These are phyloP conservation scores for Phymatocera aterrima DNA, from an alignment of 2,888 invertebrate genomes.

Conservation along the genomic window DNA sequence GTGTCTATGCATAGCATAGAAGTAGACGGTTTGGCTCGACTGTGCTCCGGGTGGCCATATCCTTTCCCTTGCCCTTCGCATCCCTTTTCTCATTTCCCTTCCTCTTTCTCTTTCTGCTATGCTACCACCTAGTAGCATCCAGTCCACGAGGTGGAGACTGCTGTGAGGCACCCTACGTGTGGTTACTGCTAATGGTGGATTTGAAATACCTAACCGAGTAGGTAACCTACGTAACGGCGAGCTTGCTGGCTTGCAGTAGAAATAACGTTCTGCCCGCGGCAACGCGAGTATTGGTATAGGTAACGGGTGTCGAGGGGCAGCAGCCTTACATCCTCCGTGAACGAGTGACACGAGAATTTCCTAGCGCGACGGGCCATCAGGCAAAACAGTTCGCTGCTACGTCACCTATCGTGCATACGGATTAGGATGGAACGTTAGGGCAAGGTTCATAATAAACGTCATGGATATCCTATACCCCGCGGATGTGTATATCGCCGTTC, in stretches of 20 bases:
- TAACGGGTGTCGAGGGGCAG: background rate
- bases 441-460: background rate
- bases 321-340: background rate
- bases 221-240: background rate
- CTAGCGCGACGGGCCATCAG: constrained; percentile 40
- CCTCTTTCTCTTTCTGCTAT: background rate
- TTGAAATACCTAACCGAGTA: constrained; percentile 36
- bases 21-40: constrained; percentile 18
- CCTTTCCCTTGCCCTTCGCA: constrained; percentile 11
- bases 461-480: background rate
- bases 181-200: constrained; percentile 45
- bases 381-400: constrained; percentile 42
- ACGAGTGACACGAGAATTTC: constrained; percentile 42
- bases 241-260: no score
- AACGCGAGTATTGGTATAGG: background rate
- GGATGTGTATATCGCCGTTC: no score
- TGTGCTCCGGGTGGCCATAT: background rate
- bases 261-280: constrained; percentile 19
- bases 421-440: background rate
- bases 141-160: background rate
- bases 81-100: background rate
- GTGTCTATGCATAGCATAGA: constrained; percentile 39
- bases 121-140: background rate
- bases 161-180: constrained; percentile 29
- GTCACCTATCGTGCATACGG: constrained; percentile 15